Evolutionary conservation across 2,797 vertebrate species (phyloP).

Genomic region (Lindbergichthys nudifrons): DNA sequence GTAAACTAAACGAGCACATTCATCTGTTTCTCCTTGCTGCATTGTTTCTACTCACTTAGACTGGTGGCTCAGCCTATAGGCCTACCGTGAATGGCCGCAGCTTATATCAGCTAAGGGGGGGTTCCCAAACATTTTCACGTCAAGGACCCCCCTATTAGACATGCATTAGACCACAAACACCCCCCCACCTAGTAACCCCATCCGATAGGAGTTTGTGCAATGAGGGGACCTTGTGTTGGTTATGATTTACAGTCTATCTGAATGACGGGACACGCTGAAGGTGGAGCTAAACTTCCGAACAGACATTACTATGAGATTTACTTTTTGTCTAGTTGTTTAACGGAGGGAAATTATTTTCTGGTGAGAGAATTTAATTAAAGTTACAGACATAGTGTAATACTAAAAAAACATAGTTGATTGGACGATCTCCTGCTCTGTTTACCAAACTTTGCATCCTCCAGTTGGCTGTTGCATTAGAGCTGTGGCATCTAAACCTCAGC

Average conservation of each 20-base stretch:
- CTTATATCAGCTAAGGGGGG: conserved; percentile 65
- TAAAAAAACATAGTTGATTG: too few relatives aligned
- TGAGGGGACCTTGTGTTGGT: conserved; percentile 22
- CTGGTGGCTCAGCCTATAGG: conserved; percentile 78
- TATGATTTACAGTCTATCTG: conserved; percentile 38
- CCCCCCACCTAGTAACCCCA: conserved; percentile 5
- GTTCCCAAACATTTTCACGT: conserved; percentile 70
- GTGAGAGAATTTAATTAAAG: neutral
- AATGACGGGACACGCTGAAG: neutral
- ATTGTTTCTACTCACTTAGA: conserved; percentile 79
- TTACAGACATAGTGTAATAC: neutral
- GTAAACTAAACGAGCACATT: conserved; percentile 85
- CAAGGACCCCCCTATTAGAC: conserved; percentile 71
- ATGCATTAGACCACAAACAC: conserved; percentile 72
- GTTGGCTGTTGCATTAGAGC: neutral
- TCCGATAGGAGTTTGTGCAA: conserved; percentile 20
- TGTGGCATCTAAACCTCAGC: neutral
- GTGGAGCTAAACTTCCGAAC: conserved; percentile 15
- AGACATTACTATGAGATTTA: neutral
- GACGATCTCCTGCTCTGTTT: conserved; percentile 13
- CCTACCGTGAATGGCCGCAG: conserved; percentile 65
- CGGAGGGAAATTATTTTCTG: neutral
- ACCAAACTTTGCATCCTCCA: neutral
- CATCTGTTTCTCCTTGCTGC: conserved; percentile 81
- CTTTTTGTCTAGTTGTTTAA: neutral